A percentile compares a stretch with the other conserved stretches of the same genome.
phyloP scores from a whole-genome alignment of 2,113 vertebrate species.

The Prunella fulvescens region DNA sequence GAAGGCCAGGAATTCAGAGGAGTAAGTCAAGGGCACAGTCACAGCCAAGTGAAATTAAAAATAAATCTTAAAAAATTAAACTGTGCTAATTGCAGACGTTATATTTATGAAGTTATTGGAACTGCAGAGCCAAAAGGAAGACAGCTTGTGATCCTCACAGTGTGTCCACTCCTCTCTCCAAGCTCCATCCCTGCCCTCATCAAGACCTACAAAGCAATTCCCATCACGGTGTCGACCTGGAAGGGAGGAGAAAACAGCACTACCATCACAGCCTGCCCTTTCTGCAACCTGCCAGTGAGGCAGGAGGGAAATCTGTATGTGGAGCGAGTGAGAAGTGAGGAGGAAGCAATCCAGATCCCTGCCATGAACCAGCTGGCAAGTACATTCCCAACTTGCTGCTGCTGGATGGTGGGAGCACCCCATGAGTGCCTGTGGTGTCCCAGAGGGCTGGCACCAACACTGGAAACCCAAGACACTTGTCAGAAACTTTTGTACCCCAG shows the following conservation, averaged over 20 bases:
- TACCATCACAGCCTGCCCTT: not conserved
- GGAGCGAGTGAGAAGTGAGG: not conserved
- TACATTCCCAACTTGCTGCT: not conserved
- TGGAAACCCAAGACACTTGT: not conserved
- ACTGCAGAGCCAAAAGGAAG: not conserved
- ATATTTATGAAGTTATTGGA: constrained; percentile 17
- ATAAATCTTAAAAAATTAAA: not conserved
- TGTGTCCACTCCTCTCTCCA: not conserved
- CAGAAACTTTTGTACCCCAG: not conserved
- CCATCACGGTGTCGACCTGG: accelerated
- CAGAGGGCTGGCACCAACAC: not conserved
- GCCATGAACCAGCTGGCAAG: not conserved
- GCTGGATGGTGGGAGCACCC: accelerated
- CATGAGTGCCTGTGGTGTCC: not conserved
- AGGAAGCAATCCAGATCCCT: constrained; percentile 5
- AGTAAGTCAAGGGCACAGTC: constrained; percentile 41
- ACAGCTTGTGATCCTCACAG: not conserved
- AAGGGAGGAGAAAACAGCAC: not conserved
- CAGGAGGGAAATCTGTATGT: constrained; percentile 11
- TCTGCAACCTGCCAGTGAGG: not conserved
- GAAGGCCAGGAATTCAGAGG: constrained; percentile 27
- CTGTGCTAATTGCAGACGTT: not conserved
- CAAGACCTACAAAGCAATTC: not conserved
- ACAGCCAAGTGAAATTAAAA: not conserved
- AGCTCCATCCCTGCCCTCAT: not conserved